Evolutionary conservation across 2,113 vertebrate species (phyloP).

Genomic region (Hippotragus niger): DNA sequence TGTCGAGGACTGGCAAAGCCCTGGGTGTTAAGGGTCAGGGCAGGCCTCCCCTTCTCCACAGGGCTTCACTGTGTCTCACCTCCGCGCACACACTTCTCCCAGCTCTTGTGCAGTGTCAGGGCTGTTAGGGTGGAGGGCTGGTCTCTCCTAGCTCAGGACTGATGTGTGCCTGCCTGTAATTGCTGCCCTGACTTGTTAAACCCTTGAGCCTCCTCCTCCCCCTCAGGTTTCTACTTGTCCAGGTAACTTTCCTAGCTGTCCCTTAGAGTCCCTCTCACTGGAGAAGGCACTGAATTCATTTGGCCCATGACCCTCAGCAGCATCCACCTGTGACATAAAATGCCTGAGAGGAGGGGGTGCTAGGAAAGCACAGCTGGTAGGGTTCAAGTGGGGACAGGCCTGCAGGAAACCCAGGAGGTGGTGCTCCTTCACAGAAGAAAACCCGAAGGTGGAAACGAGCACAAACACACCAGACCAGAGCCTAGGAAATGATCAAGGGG

Average conservation of each 20-base stretch:
- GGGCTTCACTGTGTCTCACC: neutral
- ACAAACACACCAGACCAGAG: neutral
- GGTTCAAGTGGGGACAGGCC: neutral
- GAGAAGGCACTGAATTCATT: neutral
- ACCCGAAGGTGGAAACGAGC: neutral
- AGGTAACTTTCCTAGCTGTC: neutral
- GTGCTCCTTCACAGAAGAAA: neutral
- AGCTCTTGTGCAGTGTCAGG: neutral
- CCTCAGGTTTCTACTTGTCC: neutral
- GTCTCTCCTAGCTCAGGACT: neutral
- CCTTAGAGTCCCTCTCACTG: neutral
- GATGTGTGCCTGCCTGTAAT: neutral
- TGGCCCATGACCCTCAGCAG: neutral
- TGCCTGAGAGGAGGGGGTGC: neutral
- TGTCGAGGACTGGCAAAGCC: neutral
- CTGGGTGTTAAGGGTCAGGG: no score
- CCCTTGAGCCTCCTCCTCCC: neutral
- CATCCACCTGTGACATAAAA: neutral
- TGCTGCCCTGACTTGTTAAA: neutral
- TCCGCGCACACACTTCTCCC: neutral
- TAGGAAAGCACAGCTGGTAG: neutral
- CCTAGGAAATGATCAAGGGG: neutral
- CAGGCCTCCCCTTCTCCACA: neutral
- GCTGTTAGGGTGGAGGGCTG: neutral
- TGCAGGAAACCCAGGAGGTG: neutral